These are phyloP conservation scores for Tyto alba DNA, from an alignment of 2,113 vertebrate species.

Conservation along the genomic window DNA sequence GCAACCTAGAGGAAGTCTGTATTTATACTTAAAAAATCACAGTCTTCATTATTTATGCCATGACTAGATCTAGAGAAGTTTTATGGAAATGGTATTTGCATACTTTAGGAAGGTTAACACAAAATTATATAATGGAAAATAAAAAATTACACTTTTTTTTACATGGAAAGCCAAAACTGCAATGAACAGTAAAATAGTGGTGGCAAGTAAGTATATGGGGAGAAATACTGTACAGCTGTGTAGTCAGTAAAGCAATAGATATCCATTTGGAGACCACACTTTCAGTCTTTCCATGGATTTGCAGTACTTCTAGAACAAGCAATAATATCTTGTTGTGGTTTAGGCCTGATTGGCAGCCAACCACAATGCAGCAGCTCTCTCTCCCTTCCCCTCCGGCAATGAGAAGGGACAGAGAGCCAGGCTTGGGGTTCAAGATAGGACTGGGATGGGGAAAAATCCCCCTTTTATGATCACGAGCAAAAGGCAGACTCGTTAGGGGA, in stretches of 20 bases:
- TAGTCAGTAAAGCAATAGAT: not conserved
- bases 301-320: not conserved
- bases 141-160: not conserved
- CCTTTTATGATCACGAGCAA: no score
- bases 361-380: no score
- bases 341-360: no score
- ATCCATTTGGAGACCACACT: rapidly evolving
- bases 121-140: not conserved
- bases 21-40: not conserved
- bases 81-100: not conserved
- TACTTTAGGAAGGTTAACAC: not conserved
- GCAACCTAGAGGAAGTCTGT: not conserved
- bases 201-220: not conserved
- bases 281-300: not conserved
- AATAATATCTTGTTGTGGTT: no score
- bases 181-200: not conserved
- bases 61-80: not conserved
- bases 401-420: no score
- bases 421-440: no score
- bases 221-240: not conserved
- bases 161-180: not conserved
- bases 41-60: not conserved
- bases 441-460: no score
- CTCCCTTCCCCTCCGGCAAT: no score
- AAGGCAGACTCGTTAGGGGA: no score